Evolutionary conservation across 2,888 invertebrate species (phyloP).

Genomic region (Drosophila greeni): DNA sequence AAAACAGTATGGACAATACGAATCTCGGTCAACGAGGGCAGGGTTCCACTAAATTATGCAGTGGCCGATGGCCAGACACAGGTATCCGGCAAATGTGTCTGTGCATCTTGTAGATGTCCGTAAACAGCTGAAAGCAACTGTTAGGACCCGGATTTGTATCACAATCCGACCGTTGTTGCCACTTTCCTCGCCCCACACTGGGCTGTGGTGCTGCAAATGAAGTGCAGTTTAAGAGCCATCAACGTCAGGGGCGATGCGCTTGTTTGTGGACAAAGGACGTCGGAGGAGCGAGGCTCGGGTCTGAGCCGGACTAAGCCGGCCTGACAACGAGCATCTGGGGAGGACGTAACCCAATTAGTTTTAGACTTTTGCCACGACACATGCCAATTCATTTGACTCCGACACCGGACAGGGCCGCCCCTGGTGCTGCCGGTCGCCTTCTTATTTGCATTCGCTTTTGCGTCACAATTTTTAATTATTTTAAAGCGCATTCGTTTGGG

Average conservation of each 20-base stretch:
- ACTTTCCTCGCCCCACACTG: not conserved
- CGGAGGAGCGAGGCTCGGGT: constrained; percentile 1
- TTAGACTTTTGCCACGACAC: constrained; percentile 50
- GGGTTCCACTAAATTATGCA: constrained; percentile 42
- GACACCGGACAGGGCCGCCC: constrained; percentile 30
- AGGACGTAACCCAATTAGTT: constrained; percentile 63
- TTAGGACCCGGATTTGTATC: constrained; percentile 50
- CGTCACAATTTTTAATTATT: constrained; percentile 57
- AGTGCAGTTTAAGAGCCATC: constrained; percentile 60
- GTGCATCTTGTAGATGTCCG: constrained; percentile 41
- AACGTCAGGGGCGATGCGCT: constrained; percentile 54
- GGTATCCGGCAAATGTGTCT: constrained; percentile 33
- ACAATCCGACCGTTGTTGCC: constrained; percentile 31
- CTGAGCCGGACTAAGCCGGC: constrained; percentile 17
- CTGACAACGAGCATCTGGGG: constrained; percentile 51
- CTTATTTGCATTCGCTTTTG: constrained; percentile 58
- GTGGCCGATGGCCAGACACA: constrained; percentile 29
- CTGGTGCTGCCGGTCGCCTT: constrained; percentile 11
- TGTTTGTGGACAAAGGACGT: constrained; percentile 22
- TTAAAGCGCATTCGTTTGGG: constrained; percentile 45
- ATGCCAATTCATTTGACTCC: constrained; percentile 56
- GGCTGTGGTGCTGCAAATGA: constrained; percentile 47
- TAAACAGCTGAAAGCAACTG: constrained; percentile 36
- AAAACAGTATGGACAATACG: constrained; percentile 40
- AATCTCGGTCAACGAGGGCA: constrained; percentile 21